Base-by-base conservation (phyloP, 2,888 invertebrate genomes). In the Bimastos eiseni region DNA sequence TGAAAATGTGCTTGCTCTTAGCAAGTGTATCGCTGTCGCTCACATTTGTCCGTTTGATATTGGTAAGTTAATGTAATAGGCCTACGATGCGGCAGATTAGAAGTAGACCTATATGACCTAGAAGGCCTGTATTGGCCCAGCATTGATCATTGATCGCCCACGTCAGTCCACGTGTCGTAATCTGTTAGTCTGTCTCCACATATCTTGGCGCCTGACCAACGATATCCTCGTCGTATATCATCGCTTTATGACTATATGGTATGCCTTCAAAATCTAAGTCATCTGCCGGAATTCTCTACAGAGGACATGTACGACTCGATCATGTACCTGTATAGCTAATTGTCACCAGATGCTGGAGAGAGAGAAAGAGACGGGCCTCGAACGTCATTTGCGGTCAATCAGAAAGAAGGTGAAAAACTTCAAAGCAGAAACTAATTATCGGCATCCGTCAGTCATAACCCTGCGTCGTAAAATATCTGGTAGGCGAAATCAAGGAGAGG, bases 341-440 rank as follows among this genome's bases (percentile, higher is more conserved):
- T 70, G 70, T 70, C 70, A 1, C 70, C 70, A 70, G 70, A 2
- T 70, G 70, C n/a, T 11, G 6, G 15, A 11, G 41, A 21, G 49
- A 1, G 8, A 6, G n/a, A 70, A 4, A 30, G 5, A 70, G 70
- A 70, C 70, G n/a, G 17, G 30, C n/a, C 70, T 70, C n/a, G 41
- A n/a, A n/a, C n/a, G 49, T 70, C 70, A 70, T 70, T n/a, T 70
- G 70, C 70, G 70, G 70, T 70, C 70, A 30, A 70, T 70, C n/a
- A 70, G 70, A 70, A 49, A 17, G 4, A n/a, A 70, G 70, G 70
- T n/a, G n/a, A 6, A 30, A 13, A 70, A 70, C 70, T 70, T 70
- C 70, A 70, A 70, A 70, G 70, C 70, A 70, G 70, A 70, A 70
- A 70, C n/a, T 70, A 70, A 70, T 70, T 70, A 70, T 30, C 70